Conservation (phyloP, 2,888 invertebrate genomes). For the Eilema depressum region DNA sequence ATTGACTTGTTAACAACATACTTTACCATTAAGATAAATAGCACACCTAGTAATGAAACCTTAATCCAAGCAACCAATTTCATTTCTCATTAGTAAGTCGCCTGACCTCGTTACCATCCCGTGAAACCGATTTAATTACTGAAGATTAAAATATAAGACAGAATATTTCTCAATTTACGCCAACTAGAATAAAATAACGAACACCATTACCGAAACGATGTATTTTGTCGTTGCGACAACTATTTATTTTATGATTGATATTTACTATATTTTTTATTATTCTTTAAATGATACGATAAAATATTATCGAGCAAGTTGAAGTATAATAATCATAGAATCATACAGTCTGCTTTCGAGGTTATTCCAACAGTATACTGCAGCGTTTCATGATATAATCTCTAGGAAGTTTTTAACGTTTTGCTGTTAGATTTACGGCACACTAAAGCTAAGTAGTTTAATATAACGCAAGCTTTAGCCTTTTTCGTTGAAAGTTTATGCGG, state of each 20-base stretch:
- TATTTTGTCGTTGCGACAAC: constrained; percentile 9
- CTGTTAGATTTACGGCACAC: constrained; percentile 53
- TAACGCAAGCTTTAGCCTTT: constrained; percentile 54
- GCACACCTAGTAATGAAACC: constrained; percentile 26
- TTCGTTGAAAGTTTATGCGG: constrained; percentile 66
- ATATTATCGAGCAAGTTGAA: constrained; percentile 23
- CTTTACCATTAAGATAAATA: constrained; percentile 27
- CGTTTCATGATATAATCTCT: constrained; percentile 45
- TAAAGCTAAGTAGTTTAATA: constrained; percentile 54
- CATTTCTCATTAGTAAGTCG: constrained; percentile 48
- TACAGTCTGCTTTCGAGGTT: constrained; percentile 23
- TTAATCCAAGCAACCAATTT: constrained; percentile 41
- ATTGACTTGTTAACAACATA: constrained; percentile 8
- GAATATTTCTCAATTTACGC: constrained; percentile 39
- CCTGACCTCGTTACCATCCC: constrained; percentile 29
- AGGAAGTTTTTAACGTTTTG: constrained; percentile 47
- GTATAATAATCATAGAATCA: constrained; percentile 16
- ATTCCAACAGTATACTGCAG: constrained; percentile 33
- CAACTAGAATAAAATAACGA: constrained; percentile 13
- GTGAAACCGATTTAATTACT: constrained; percentile 45
- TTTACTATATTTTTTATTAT: constrained; percentile 19
- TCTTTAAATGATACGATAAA: constrained; percentile 27
- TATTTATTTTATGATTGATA: constrained; percentile 10
- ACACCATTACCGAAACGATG: constrained; percentile 10
- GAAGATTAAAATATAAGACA: constrained; percentile 45